phyloP scores from a whole-genome alignment of 2,113 vertebrate genomes.

The Sinocyclocheilus anshuiensis region DNA sequence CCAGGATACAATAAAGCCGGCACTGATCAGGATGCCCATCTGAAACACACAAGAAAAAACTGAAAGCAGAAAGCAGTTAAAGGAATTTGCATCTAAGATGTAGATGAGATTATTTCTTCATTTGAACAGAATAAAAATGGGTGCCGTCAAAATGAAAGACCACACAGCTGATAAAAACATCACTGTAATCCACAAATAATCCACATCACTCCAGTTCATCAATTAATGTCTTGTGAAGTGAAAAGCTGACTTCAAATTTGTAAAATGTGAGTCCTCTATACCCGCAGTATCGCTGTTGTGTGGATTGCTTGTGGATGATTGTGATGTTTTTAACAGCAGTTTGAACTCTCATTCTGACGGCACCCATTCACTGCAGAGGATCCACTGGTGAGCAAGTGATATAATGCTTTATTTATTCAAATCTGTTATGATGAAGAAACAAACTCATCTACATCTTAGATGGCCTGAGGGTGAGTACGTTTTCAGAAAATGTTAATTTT shows the following conservation, averaged over 20 bases:
- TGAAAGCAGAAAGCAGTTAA: neutral
- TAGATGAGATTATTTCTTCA: neutral
- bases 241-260: neutral
- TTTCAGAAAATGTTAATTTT: too few species aligned
- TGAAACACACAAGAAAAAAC: constrained; percentile 57
- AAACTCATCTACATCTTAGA: neutral
- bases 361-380: neutral
- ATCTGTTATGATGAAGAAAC: too few species aligned
- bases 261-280: too few species aligned
- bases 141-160: neutral
- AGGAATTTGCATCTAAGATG: neutral
- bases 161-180: neutral
- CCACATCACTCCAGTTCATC: neutral
- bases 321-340: neutral
- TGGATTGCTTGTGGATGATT: too few species aligned
- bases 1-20: constrained; percentile 79
- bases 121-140: neutral
- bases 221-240: neutral
- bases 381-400: neutral
- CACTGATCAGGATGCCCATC: constrained; percentile 79
- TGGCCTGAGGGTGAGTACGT: neutral
- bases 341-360: neutral
- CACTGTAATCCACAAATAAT: neutral
- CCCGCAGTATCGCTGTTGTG: too few species aligned
- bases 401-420: neutral